phyloP scores from a whole-genome alignment of 2,888 invertebrate species.

The Nysson spinosus region DNA sequence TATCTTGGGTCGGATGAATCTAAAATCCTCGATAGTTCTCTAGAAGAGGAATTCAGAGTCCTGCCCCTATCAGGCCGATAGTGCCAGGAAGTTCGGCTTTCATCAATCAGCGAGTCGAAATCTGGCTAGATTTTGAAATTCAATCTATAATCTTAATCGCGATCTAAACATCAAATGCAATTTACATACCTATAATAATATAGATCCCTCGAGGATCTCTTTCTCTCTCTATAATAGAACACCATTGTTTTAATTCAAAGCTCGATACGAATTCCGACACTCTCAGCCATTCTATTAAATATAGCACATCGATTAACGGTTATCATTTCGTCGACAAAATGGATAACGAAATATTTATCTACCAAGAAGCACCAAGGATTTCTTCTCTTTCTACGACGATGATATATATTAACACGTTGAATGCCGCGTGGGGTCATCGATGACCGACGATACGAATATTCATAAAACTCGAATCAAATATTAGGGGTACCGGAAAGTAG shows the following conservation, averaged over 20 bases:
- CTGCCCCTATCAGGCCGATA: constrained; percentile 24
- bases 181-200: too few relatives aligned
- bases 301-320: constrained; percentile 45
- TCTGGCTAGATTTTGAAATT: too few relatives aligned
- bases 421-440: constrained; percentile 23
- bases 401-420: constrained; percentile 20
- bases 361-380: constrained; percentile 50
- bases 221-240: not conserved
- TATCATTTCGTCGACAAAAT: constrained; percentile 18
- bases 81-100: too few relatives aligned
- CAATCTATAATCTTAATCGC: too few relatives aligned
- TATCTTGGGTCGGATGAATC: too few relatives aligned
- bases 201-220: too few relatives aligned
- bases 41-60: too few relatives aligned
- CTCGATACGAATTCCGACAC: constrained; percentile 28
- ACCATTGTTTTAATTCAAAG: not conserved
- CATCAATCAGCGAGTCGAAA: too few relatives aligned
- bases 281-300: constrained; percentile 31
- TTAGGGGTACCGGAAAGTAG: too few relatives aligned
- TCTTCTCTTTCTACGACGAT: constrained; percentile 20
- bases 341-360: constrained; percentile 42
- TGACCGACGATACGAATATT: too few relatives aligned
- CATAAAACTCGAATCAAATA: too few relatives aligned
- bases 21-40: too few relatives aligned
- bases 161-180: constrained; percentile 1